phyloP scores from a whole-genome alignment of 2,888 invertebrate species.

The Muscina levida region DNA sequence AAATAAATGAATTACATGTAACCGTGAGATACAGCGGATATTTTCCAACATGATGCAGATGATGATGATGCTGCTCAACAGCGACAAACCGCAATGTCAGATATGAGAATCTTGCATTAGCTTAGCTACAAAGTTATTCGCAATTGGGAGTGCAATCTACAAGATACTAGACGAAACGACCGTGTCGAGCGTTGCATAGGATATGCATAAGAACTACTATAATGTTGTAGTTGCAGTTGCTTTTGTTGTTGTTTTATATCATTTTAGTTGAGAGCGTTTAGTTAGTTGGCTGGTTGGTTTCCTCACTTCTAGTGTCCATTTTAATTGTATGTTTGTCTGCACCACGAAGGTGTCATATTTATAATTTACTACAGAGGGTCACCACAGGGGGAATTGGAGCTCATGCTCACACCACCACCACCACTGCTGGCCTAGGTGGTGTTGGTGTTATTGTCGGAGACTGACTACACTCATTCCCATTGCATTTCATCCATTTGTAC shows the following conservation, averaged over 20 bases:
- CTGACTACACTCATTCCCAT: slow-evolving; percentile 25
- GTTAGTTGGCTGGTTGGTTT: not conserved
- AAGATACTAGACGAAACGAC: not conserved
- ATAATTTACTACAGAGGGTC: slow-evolving; percentile 78
- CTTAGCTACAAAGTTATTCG: not conserved
- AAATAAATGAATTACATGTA: slow-evolving; percentile 12
- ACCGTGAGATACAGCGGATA: slow-evolving; percentile 14
- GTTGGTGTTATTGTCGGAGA: not conserved
- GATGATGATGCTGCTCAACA: too few relatives aligned
- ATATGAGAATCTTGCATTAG: too few relatives aligned
- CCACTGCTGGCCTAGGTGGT: too few relatives aligned
- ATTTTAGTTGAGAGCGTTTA: not conserved
- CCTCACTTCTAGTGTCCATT: slow-evolving; percentile 64
- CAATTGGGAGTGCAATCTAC: slow-evolving; percentile 6
- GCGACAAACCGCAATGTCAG: too few relatives aligned
- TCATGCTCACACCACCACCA: slow-evolving; percentile 25
- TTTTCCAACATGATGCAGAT: too few relatives aligned
- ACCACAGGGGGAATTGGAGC: slow-evolving; percentile 72
- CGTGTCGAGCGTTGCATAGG: too few relatives aligned
- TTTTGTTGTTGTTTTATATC: slow-evolving; percentile 20
- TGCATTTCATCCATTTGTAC: slow-evolving; percentile 42
- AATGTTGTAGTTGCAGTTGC: too few relatives aligned
- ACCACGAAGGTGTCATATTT: slow-evolving; percentile 77
- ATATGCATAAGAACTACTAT: too few relatives aligned
- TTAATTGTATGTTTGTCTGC: slow-evolving; percentile 67